phyloP scores from a whole-genome alignment of 2,797 vertebrate genomes.

The Chloroceryle inda region DNA sequence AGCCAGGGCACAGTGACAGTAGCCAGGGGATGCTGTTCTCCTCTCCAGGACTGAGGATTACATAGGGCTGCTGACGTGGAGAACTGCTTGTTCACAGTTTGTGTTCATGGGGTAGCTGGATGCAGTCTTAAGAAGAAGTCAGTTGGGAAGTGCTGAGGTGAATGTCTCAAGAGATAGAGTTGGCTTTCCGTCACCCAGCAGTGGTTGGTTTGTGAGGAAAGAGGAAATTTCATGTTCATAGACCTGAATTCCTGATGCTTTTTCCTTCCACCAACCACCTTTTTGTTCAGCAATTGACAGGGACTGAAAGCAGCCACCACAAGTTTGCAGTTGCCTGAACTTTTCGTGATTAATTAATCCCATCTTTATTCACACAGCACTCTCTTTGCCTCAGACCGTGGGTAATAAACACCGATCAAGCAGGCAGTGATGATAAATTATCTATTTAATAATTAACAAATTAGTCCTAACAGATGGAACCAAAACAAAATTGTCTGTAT shows the following conservation, averaged over 20 bases:
- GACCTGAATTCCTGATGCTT: constrained; percentile 11
- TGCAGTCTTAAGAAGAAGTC: not conserved
- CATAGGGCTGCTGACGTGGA: not conserved
- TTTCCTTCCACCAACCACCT: not conserved
- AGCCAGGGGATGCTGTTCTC: not conserved
- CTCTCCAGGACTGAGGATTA: fast-evolving
- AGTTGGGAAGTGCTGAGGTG: not conserved
- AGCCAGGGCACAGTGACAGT: not conserved
- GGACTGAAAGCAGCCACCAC: not conserved
- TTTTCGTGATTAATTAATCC: constrained; percentile 78
- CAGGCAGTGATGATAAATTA: constrained; percentile 78
- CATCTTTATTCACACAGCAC: constrained; percentile 73
- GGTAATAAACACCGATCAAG: constrained; percentile 80
- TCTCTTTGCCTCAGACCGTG: constrained; percentile 69
- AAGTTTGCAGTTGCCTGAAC: constrained; percentile 62
- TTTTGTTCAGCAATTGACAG: not conserved
- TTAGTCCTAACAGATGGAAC: constrained; percentile 81
- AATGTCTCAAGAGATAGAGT: not conserved
- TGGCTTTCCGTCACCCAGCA: not conserved
- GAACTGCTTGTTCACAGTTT: not conserved
- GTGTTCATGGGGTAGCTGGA: not conserved
- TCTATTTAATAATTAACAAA: constrained; percentile 83
- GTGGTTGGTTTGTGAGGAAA: not conserved
- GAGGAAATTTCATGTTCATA: not conserved
- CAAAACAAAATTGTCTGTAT: constrained; percentile 73